phyloP scores from a whole-genome alignment of 1,140 invertebrate genomes.

The Drosophila lacertosa region DNA sequence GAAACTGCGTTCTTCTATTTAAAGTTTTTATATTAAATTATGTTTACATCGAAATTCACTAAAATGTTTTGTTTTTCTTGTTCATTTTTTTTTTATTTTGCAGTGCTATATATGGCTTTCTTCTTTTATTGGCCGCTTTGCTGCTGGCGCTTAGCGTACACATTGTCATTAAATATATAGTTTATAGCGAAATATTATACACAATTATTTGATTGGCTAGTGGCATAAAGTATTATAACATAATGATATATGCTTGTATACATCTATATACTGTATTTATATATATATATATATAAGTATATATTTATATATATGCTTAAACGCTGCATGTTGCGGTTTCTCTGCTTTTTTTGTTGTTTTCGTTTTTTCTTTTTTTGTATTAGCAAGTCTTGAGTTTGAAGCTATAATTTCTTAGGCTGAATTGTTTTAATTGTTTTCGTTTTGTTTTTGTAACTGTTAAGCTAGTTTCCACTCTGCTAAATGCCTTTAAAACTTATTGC shows the following conservation, averaged over 20 bases:
- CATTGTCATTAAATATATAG: slow-evolving; percentile 4
- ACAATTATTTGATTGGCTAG: slow-evolving; percentile 80
- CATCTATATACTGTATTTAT: slow-evolving; percentile 50
- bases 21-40: slow-evolving; percentile 48
- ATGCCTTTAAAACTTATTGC: slow-evolving; percentile 39
- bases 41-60: slow-evolving; percentile 60
- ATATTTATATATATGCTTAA: slow-evolving; percentile 52
- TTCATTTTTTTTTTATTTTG: slow-evolving; percentile 15
- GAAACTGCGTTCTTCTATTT: slow-evolving; percentile 48
- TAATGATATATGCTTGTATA: slow-evolving; percentile 62
- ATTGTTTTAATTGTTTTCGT: slow-evolving; percentile 41
- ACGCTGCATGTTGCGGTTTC: slow-evolving; percentile 19
- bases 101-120: slow-evolving; percentile 9
- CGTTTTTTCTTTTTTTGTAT: slow-evolving; percentile 32
- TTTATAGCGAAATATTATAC: slow-evolving; percentile 73
- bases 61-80: slow-evolving; percentile 39
- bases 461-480: slow-evolving; percentile 14
- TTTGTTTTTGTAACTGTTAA: slow-evolving; percentile 7
- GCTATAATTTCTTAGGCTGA: slow-evolving; percentile 76
- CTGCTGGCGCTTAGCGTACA: slow-evolving; percentile 4
- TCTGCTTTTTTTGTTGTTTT: slow-evolving; percentile 4
- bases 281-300: slow-evolving; percentile 39
- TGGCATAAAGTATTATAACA: slow-evolving; percentile 71
- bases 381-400: slow-evolving; percentile 80
- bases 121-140: slow-evolving; percentile 23